Percentiles rank a stretch among this genome's conserved stretches.
Evolutionary conservation across 2,113 vertebrate species (phyloP).

Genomic region (Microcebus lehilahytsara): DNA sequence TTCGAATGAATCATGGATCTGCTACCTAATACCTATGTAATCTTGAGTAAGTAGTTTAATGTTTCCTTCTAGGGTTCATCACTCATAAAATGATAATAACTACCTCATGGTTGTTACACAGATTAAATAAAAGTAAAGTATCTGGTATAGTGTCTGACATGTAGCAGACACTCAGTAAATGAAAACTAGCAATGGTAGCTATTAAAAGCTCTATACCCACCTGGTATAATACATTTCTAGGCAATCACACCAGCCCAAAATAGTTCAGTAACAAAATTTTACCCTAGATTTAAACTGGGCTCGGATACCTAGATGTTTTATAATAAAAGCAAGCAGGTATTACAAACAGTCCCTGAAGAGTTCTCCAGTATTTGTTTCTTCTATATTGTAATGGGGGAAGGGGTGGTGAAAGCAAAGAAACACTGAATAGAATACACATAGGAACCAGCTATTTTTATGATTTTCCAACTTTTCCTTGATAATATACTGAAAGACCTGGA

Average conservation of each 20-base stretch:
- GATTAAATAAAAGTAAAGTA: constrained; percentile 3
- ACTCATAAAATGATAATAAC: not conserved
- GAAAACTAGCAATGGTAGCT: not conserved
- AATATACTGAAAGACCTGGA: not conserved
- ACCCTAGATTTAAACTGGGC: not conserved
- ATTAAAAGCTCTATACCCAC: not conserved
- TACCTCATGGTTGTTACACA: not conserved
- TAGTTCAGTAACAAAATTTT: not conserved
- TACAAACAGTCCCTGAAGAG: not conserved
- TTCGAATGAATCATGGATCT: not conserved
- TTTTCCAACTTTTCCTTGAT: constrained; percentile 41
- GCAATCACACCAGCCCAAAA: not conserved
- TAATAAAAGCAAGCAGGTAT: not conserved
- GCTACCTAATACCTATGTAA: not conserved
- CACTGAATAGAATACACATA: not conserved
- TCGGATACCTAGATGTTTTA: not conserved
- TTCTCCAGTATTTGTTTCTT: not conserved
- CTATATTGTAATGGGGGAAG: not conserved
- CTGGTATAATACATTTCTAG: not conserved
- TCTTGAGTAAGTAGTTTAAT: not conserved
- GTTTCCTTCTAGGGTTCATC: not conserved
- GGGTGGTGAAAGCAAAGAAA: not conserved
- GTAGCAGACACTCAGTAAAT: not conserved
- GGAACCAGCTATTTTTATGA: not conserved
- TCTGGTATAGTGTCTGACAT: not conserved